These are phyloP conservation scores for Latrodectus elegans DNA, from an alignment of 2,888 invertebrate species.

Conservation along the genomic window DNA sequence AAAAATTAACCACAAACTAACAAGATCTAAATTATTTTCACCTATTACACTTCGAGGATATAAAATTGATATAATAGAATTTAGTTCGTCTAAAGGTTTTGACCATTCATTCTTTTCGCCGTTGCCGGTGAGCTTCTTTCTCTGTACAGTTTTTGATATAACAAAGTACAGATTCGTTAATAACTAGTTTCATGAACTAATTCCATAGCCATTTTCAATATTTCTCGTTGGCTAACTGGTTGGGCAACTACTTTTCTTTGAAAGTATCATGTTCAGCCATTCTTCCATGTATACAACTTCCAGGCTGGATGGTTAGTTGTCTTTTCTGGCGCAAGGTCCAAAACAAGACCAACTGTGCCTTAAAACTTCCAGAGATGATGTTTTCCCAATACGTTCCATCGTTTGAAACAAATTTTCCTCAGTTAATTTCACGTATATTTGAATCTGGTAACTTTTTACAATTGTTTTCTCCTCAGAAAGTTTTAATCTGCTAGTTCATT, in stretches of 20 bases:
- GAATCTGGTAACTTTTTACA: too few species aligned
- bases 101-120: background rate
- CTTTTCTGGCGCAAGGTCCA: too few species aligned
- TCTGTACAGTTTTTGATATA: background rate
- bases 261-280: background rate
- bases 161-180: background rate
- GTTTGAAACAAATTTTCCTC: too few species aligned
- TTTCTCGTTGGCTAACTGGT: background rate
- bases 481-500: too few species aligned
- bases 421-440: too few species aligned
- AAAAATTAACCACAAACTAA: background rate
- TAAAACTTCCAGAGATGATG: too few species aligned
- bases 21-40: background rate
- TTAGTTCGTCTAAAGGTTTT: background rate
- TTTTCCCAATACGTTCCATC: too few species aligned
- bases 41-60: background rate
- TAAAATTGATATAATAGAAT: background rate
- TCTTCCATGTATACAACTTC: too few species aligned
- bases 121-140: background rate
- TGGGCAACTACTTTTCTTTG: background rate
- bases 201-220: background rate
- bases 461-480: too few species aligned
- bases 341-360: too few species aligned
- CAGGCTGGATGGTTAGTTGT: too few species aligned
- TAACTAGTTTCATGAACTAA: background rate